phyloP scores from a whole-genome alignment of 2,888 invertebrate genomes.

The Dione vanillae region DNA sequence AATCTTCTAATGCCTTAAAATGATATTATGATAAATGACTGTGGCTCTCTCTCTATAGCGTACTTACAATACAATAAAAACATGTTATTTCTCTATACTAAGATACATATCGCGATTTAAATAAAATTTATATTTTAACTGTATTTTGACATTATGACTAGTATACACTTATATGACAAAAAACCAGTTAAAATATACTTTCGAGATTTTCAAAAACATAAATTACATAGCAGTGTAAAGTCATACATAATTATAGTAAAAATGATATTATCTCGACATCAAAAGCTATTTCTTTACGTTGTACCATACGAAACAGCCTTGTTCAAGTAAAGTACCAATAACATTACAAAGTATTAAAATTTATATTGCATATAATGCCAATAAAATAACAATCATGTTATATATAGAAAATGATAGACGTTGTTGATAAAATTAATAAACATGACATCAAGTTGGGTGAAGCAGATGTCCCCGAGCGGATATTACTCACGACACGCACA shows the following conservation, averaged over 20 bases:
- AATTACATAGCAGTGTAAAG: background rate
- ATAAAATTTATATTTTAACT: background rate
- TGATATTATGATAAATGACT: constrained; percentile 41
- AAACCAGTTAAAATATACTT: background rate
- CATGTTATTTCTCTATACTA: constrained; percentile 29
- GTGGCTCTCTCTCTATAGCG: constrained; percentile 31
- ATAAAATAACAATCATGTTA: constrained; percentile 40
- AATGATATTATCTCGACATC: background rate
- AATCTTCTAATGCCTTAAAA: constrained; percentile 36
- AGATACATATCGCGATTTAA: background rate
- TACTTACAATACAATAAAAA: constrained; percentile 28
- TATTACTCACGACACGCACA: constrained; percentile 68
- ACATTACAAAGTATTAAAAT: constrained; percentile 40
- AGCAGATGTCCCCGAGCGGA: constrained; percentile 76
- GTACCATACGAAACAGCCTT: constrained; percentile 20
- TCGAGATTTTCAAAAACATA: background rate
- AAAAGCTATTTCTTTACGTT: constrained; percentile 3
- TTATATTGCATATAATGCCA: constrained; percentile 24
- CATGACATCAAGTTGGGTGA: constrained; percentile 45
- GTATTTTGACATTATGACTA: background rate
- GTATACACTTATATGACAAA: background rate
- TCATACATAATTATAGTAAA: background rate
- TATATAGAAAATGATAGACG: constrained; percentile 50
- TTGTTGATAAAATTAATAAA: constrained; percentile 55
- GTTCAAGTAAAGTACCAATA: constrained; percentile 33